Evolutionary conservation across 2,888 invertebrate genomes (phyloP), one percentile per base, ranked within the genome.

Genomic region (Ramazzottius varieornatus): DNA sequence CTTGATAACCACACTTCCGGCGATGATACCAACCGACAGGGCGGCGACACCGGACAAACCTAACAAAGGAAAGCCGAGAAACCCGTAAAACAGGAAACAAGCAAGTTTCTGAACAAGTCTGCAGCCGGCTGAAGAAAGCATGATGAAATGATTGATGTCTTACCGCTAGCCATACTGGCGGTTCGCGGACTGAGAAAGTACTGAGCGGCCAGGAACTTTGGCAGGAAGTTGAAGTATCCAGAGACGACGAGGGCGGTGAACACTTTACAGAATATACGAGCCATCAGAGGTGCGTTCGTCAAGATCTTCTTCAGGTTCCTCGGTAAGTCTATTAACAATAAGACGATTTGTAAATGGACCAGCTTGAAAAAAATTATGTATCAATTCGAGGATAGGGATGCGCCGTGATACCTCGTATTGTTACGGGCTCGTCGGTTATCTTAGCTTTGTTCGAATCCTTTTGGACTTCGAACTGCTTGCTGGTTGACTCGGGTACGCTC

Each of bases 171-270:
- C 4, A 54, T 54, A 54, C 54, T 54, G 29, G 54, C 54, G 4
- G 54, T 54, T 8, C 54, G 13, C 54, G 54, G 54, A n/a, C 54
- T 24, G 16, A 54, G 29, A 29, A 16, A 24, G 24, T 54, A 54
- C 29, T 54, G 54, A 16, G 54, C 54, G n/a, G 54, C 54, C 13
- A 54, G 29, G 29, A 54, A 54, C 24, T 54, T 54, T 54, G 54
- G 54, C 54, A 54, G 54, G 29, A 54, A 54, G 29, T 54, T 54
- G 54, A 54, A 54, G 29, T 54, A 54, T 54, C 54, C 54, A 29
- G 54, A 54, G 29, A 54, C 24, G 29, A 54, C 29, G 16, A 54
- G 29, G 29, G 54, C 54, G 4, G 54, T 24, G 8, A 54, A 24
- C 20, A 54, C 54, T 24, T 54, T 54, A 24, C 54, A 54, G 4